phyloP scores from a whole-genome alignment of 2,113 vertebrate genomes.

The Cariama cristata region DNA sequence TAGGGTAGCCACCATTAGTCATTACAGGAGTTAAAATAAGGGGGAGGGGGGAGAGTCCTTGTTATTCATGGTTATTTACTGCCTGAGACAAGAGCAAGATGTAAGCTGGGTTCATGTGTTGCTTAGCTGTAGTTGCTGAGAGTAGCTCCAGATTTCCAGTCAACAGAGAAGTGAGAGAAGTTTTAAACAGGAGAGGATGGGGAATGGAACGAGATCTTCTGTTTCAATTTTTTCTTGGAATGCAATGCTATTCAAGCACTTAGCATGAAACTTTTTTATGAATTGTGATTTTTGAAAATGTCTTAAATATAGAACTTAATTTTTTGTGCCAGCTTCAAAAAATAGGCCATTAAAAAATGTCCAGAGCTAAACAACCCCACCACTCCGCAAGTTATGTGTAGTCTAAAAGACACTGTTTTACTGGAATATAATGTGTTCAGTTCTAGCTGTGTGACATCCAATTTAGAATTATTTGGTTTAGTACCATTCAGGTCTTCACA shows the following conservation, averaged over 20 bases:
- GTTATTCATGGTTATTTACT: background rate
- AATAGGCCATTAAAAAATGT: background rate
- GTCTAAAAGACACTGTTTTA: background rate
- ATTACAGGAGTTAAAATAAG: background rate
- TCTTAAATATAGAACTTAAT: background rate
- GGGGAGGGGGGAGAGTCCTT: background rate
- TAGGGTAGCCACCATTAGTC: background rate
- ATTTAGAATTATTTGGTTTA: constrained; percentile 50
- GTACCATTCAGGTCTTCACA: background rate
- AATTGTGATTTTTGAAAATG: background rate
- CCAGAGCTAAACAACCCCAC: background rate
- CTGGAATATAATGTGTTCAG: constrained; percentile 10
- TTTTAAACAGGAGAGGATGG: background rate
- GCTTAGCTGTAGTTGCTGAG: background rate
- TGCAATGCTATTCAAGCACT: background rate
- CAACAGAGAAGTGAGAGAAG: background rate
- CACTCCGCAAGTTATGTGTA: background rate
- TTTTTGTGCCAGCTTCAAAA: background rate
- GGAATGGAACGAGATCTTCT: background rate
- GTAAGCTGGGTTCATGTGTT: background rate
- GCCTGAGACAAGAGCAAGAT: background rate
- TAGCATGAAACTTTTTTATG: background rate
- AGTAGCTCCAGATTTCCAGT: background rate
- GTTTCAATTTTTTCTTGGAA: background rate
- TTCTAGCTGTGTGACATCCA: constrained; percentile 34